phyloP scores from a whole-genome alignment of 30 jellyfish, hydroid and myxozoan genomes.

The Aurelia coerulea region DNA sequence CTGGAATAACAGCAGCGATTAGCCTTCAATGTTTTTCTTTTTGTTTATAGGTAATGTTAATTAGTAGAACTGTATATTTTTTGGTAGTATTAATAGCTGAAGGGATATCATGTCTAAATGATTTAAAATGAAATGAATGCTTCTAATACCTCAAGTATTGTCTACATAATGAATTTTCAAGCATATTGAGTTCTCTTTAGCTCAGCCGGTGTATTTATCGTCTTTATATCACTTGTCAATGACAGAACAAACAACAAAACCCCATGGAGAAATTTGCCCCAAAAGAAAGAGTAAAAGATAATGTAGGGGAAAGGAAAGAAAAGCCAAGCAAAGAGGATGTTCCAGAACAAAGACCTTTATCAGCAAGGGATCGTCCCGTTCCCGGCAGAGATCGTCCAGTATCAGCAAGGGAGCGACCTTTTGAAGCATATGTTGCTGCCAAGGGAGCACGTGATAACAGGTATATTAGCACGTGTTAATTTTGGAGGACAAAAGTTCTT shows the following conservation, averaged over 20 bases:
- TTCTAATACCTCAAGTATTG: too few relatives aligned
- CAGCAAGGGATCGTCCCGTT: conserved; percentile 4
- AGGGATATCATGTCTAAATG: too few relatives aligned
- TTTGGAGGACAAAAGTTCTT: too few relatives aligned
- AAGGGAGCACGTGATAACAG: conserved; percentile 66
- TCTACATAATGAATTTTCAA: too few relatives aligned
- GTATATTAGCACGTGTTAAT: conserved; percentile 1
- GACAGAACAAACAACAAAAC: conserved; percentile 56
- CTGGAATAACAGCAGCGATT: too few relatives aligned
- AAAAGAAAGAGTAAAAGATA: conserved; percentile 32
- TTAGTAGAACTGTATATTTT: too few relatives aligned
- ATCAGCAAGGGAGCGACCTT: conserved; percentile 59
- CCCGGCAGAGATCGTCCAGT: conserved; percentile 10
- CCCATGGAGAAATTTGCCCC: conserved; percentile 80
- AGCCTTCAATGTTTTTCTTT: too few relatives aligned
- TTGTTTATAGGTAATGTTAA: too few relatives aligned
- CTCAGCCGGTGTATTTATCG: neutral
- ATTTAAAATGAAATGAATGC: too few relatives aligned
- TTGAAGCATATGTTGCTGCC: conserved; percentile 77
- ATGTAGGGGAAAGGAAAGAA: conserved; percentile 38
- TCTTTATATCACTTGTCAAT: neutral
- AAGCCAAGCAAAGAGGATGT: conserved; percentile 19
- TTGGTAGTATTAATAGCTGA: too few relatives aligned
- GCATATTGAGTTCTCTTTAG: too few relatives aligned
- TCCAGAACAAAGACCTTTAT: conserved; percentile 67